Evolutionary conservation across 2,888 invertebrate genomes (phyloP), one percentile per base, ranked within the genome.

Genomic region (Gasteruption jaculator): DNA sequence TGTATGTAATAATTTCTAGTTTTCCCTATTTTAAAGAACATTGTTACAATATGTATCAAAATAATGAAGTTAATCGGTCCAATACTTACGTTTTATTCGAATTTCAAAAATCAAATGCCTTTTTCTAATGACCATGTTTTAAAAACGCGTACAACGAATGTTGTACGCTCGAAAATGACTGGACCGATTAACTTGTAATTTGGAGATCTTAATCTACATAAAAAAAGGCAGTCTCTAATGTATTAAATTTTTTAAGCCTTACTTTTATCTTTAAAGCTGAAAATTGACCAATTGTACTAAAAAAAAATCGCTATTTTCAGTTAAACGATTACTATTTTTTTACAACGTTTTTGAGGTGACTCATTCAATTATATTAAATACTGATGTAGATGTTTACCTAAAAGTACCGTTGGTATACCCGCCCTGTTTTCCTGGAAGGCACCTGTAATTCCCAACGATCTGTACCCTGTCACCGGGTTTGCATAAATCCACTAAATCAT

Each of bases 391-490:
- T 35, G 18, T 29, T 45, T 64, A 83, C 83, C 79, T 81, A 57
- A 89, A 89, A 29, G 91, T 87, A n/a, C 93, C 94, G 30, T 84
- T 82, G 4, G 95, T 95, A 61, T 88, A 95, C 52, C 90, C 89
- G 16, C 88, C 89, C 61, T 92, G 88, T 69, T 97, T 97, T 33
- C 82, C 86, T 0, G 99, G 99, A 39, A 99, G 73, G 68, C 95
- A 96, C 38, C 97, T 80, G 67, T 85, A 99, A 63, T 88, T 91
- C 2, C 97, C 99, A 14, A 97, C 88, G 31, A 96, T 79, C 71
- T 96, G 93, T n/a, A 99, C 86, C 51, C 97, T 78, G 73, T 99
- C 97, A 6, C 97, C 97, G 0, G 97, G 96, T 72, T 99, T 93
- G 66, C 91, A 92, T 38, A 74, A 73, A 72, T 99, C 97, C 0